Evolutionary conservation across 2,113 vertebrate genomes (phyloP), one percentile per base, ranked within the genome.

Genomic region (Bucco capensis): DNA sequence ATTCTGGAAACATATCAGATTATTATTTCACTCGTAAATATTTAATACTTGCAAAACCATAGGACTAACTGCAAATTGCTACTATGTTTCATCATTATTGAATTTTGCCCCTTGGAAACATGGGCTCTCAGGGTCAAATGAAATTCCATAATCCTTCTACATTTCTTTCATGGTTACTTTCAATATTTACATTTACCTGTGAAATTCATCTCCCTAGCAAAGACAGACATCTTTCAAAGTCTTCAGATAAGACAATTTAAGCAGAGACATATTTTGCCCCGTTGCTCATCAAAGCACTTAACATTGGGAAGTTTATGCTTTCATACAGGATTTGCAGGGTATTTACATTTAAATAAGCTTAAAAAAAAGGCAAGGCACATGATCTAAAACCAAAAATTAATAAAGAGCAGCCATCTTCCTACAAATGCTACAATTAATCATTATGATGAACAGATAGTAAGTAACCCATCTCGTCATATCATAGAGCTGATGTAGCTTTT

Each of bases 401-500:
- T 94, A 91, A 95, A 96, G 97, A 96, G 66, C 89, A 96, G 91
- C 75, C 93, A 91, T 57, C 95, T 96, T 83, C 77, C 92, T 92
- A 95, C 82, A 96, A 90, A 97, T 2, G n/a, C 83, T 84, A 95
- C 95, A 90, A 96, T 97, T 97, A 96, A 97, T 97, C 97, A 96
- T 80, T 85, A 86, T 90, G 96, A 96, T 94, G 97, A 97, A 95
- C 86, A 96, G 85, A 96, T 89, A 96, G 90, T 96, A 97, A 97
- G 92, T 76, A 91, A 83, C 93, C 86, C 49, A 84, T 96, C 95
- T 95, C 78, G 5, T 88, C 82, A 38, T 71, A 92, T 85, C 80
- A 49, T 31, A 94, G n/a, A 97, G 96, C 95, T 97, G 95, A 97
- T 93, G 81, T 85, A 86, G 89, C 94, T 96, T 95, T 96, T 96